Percentiles rank a stretch among this genome's conserved stretches.
Evolutionary conservation across 2,113 vertebrate genomes (phyloP).

Genomic region (Antidorcas marsupialis): DNA sequence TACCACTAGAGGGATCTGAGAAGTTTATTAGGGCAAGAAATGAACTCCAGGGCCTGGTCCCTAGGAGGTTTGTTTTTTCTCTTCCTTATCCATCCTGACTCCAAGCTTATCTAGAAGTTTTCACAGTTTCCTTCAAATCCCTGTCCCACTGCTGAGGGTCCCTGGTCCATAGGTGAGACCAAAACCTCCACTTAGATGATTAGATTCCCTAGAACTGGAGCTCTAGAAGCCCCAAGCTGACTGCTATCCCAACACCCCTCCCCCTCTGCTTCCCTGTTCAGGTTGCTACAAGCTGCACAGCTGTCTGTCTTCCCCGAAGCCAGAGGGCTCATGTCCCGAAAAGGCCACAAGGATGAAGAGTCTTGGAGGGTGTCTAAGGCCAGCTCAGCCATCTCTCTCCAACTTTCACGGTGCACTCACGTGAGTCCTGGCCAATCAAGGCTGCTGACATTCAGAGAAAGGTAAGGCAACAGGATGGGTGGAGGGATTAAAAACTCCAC

Average conservation of each 20-base stretch:
- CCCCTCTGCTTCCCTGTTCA: not conserved
- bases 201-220: not conserved
- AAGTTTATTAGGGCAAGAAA: not conserved
- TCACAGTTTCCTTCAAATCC: not conserved
- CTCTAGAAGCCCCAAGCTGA: not conserved
- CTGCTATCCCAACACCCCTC: no score
- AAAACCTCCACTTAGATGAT: not conserved
- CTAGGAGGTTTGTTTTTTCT: not conserved
- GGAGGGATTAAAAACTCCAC: not conserved
- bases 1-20: not conserved
- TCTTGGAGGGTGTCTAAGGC: not conserved
- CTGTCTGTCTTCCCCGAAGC: not conserved
- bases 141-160: not conserved
- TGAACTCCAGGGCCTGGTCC: not conserved
- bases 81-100: not conserved
- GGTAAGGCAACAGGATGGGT: not conserved
- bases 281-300: no score
- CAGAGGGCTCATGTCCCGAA: not conserved
- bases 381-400: not conserved
- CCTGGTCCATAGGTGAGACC: not conserved
- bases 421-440: not conserved
- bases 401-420: not conserved
- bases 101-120: not conserved
- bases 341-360: not conserved
- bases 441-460: not conserved